Percentiles rank a stretch among this genome's conserved stretches.
These are phyloP conservation scores for Tyria jacobaeae DNA, from an alignment of 2,888 invertebrate genomes.

Conservation along the genomic window DNA sequence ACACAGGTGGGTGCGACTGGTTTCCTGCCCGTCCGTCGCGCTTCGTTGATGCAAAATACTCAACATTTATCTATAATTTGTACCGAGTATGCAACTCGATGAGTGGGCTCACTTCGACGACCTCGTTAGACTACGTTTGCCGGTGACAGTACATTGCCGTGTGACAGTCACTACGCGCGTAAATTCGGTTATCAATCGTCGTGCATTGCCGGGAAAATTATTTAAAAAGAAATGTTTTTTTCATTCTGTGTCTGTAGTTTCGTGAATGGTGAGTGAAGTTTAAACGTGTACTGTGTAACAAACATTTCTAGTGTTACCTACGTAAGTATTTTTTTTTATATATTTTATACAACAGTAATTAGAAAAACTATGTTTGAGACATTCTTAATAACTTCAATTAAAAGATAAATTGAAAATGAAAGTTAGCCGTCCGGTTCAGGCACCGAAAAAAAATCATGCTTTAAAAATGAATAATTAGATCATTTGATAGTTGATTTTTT, in stretches of 20 bases:
- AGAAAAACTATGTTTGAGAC: not conserved
- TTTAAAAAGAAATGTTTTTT: slow-evolving; percentile 16
- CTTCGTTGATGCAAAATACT: slow-evolving; percentile 37
- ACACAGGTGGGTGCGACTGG: slow-evolving; percentile 36
- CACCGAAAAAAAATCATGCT: too few species aligned
- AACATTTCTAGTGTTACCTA: slow-evolving; percentile 31
- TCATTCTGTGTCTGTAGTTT: slow-evolving; percentile 33
- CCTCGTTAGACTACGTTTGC: slow-evolving; percentile 38
- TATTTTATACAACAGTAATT: not conserved
- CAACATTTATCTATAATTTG: slow-evolving; percentile 12
- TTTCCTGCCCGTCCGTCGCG: slow-evolving; percentile 34
- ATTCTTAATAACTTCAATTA: not conserved
- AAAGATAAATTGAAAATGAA: not conserved
- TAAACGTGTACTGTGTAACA: slow-evolving; percentile 8
- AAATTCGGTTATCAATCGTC: slow-evolving; percentile 49
- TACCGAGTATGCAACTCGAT: slow-evolving; percentile 36
- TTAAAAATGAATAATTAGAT: too few species aligned
- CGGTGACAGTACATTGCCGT: slow-evolving; percentile 53
- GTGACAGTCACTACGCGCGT: slow-evolving; percentile 60
- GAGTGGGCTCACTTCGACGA: slow-evolving; percentile 42
- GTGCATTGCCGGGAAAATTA: slow-evolving; percentile 39
- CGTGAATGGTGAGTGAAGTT: slow-evolving; percentile 33
- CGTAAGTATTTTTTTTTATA: too few species aligned
- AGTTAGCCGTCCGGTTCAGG: not conserved
- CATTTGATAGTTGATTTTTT: too few species aligned